phyloP scores from a whole-genome alignment of 1,140 invertebrate species.

The Planococcus citri region DNA sequence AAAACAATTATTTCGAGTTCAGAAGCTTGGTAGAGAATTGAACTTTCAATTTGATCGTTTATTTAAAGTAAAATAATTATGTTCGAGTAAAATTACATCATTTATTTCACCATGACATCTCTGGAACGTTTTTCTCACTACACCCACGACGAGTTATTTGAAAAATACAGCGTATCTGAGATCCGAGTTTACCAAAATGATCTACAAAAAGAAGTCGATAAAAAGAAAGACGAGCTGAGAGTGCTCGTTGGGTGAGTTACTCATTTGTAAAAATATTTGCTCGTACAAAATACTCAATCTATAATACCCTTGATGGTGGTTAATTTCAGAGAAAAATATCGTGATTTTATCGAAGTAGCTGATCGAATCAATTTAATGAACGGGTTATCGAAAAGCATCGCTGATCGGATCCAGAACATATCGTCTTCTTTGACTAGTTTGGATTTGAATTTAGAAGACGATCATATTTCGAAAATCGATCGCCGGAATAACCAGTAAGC shows the following conservation, averaged over 20 bases:
- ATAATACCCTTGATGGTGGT: not conserved
- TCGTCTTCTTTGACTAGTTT: not conserved
- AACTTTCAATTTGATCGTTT: no score
- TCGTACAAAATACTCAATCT: not conserved
- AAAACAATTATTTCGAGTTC: no score
- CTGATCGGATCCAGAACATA: not conserved
- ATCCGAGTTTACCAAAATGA: not conserved
- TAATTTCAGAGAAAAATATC: constrained; percentile 14
- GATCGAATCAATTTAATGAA: constrained; percentile 8
- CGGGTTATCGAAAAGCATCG: not conserved
- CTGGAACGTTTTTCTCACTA: not conserved
- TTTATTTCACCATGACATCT: not conserved
- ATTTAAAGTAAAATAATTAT: no score
- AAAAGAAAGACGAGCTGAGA: not conserved
- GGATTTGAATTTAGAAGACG: not conserved
- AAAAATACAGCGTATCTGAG: not conserved
- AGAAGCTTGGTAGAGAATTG: no score
- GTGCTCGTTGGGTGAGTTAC: not conserved
- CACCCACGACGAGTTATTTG: not conserved
- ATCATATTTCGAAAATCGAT: not conserved
- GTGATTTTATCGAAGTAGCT: not conserved
- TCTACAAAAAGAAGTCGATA: constrained; percentile 7
- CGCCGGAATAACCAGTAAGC: not conserved
- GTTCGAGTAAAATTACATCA: no score
- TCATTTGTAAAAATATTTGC: not conserved